Evolutionary conservation across 2,888 invertebrate genomes (phyloP).

Genomic region (Biston betularia): DNA sequence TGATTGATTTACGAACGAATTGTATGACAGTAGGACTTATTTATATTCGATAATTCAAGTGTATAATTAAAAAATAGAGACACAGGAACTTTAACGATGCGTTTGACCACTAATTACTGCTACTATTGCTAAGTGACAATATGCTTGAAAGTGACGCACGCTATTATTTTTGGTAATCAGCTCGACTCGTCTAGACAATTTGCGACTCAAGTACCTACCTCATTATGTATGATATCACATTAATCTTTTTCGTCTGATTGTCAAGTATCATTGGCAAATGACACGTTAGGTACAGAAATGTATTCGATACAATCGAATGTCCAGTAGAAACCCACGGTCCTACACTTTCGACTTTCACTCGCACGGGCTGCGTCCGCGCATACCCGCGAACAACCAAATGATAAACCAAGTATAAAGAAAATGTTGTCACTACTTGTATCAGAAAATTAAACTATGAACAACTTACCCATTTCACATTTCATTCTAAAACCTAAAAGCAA

Average conservation of each 20-base stretch:
- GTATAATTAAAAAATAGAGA: no score
- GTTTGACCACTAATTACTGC: no score
- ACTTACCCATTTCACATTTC: no score
- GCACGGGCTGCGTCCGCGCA: slow-evolving; percentile 36
- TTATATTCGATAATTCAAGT: no score
- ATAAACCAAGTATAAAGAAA: slow-evolving; percentile 5
- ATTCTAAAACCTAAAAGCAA: no score
- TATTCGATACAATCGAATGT: slow-evolving; percentile 50
- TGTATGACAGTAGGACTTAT: no score
- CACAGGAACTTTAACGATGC: no score
- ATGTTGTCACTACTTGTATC: background rate
- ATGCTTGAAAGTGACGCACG: no score
- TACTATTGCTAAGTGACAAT: no score
- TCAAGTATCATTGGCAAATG: slow-evolving; percentile 30
- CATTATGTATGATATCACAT: background rate
- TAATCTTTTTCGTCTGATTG: slow-evolving; percentile 11
- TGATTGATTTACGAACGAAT: no score
- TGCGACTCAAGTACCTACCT: background rate
- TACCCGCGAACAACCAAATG: slow-evolving; percentile 21
- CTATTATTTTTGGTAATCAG: no score
- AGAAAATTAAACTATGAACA: background rate
- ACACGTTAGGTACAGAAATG: slow-evolving; percentile 36
- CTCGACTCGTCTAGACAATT: no score
- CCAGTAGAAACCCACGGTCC: slow-evolving; percentile 62
- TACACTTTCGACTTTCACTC: slow-evolving; percentile 79